A percentile compares a stretch with the other conserved stretches of the same genome.
Evolutionary conservation across 2,797 vertebrate genomes (phyloP).

Genomic region (Thamnophis elegans): DNA sequence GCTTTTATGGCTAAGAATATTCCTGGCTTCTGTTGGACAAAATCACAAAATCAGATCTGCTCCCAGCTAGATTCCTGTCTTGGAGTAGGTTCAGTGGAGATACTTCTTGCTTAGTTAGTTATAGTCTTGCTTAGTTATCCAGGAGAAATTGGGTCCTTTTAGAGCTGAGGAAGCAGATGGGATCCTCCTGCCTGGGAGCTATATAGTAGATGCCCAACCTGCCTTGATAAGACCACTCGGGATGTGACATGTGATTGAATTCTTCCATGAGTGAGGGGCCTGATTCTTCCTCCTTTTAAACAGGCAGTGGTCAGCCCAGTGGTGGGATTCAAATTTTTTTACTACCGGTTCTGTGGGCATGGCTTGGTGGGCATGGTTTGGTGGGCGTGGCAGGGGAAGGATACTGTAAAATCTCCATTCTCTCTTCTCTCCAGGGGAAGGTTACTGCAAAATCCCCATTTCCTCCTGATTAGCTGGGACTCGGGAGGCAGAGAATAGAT

Average conservation of each 20-base stretch:
- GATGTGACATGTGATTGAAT: neutral
- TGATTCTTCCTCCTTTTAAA: neutral
- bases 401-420: too few relatives aligned
- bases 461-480: too few relatives aligned
- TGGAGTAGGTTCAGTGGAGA: neutral
- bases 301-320: neutral
- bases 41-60: neutral
- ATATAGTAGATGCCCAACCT: neutral
- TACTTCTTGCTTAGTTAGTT: neutral
- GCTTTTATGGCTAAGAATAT: neutral
- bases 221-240: neutral
- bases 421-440: too few relatives aligned
- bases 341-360: too few relatives aligned
- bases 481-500: too few relatives aligned
- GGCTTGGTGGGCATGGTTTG: too few relatives aligned
- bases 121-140: neutral
- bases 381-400: too few relatives aligned
- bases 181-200: neutral
- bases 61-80: neutral
- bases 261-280: neutral
- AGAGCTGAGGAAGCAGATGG: neutral
- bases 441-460: too few relatives aligned
- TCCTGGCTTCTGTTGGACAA: neutral
- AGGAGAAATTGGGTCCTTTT: neutral
- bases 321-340: too few relatives aligned